A percentile compares a stretch with the other conserved stretches of the same genome.
Evolutionary conservation across 2,888 invertebrate species (phyloP).

Genomic region (Callyntrura sp.): DNA sequence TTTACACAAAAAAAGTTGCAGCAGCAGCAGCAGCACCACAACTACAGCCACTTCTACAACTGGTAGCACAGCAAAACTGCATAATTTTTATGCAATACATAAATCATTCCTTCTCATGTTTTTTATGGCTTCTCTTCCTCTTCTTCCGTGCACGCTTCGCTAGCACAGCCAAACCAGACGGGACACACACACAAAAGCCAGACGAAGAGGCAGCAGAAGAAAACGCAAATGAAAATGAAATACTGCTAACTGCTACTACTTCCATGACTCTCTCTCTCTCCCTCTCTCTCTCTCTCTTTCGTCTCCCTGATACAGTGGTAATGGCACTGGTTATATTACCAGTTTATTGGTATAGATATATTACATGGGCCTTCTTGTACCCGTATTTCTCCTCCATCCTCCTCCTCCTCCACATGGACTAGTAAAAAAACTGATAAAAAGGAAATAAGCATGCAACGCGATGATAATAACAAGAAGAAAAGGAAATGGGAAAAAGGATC

Average conservation of each 20-base stretch:
- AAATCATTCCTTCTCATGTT: constrained; percentile 70
- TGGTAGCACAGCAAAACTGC: constrained; percentile 73
- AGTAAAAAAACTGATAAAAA: constrained; percentile 57
- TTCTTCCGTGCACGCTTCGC: constrained; percentile 14
- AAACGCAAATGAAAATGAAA: constrained; percentile 74
- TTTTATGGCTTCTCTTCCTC: constrained; percentile 66
- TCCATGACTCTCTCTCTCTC: background rate
- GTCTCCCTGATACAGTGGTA: background rate
- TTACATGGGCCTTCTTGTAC: background rate
- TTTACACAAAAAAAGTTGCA: background rate
- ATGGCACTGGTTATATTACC: constrained; percentile 12
- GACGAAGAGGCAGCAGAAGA: too few species aligned
- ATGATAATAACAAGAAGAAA: constrained; percentile 31
- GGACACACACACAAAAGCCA: too few species aligned
- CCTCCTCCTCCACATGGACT: constrained; percentile 36
- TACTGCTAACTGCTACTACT: constrained; percentile 57
- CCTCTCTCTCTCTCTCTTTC: too few species aligned
- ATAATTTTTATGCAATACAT: constrained; percentile 77
- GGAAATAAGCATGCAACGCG: constrained; percentile 53
- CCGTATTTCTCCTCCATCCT: background rate
- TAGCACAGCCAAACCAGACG: constrained; percentile 6
- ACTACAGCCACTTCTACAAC: too few species aligned
- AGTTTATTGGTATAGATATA: background rate
- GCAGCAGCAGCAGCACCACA: constrained; percentile 6
- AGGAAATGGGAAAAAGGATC: constrained; percentile 54